Evolutionary conservation across 2,888 invertebrate species (phyloP).

Genomic region (Drosophila algonquin): DNA sequence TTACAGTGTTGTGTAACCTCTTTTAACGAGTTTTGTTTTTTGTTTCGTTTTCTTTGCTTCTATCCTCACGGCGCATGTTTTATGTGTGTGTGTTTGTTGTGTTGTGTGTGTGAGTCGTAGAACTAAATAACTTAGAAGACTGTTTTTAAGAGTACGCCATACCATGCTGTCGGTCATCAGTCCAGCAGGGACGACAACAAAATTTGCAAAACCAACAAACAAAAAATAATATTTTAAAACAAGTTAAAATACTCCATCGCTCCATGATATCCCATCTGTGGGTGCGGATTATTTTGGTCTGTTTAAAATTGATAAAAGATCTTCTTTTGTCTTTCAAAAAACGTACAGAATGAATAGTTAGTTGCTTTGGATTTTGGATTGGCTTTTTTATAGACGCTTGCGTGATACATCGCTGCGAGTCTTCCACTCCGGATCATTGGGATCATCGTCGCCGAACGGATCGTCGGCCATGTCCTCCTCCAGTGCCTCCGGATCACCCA

Average conservation of each 20-base stretch:
- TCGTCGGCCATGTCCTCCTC: conserved; percentile 66
- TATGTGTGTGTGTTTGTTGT: conserved; percentile 21
- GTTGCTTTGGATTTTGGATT: conserved; percentile 53
- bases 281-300: neutral
- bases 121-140: conserved; percentile 75
- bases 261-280: conserved; percentile 13
- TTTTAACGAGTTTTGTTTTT: conserved; percentile 31
- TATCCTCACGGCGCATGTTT: conserved; percentile 9
- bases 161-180: conserved; percentile 31
- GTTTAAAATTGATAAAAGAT: conserved; percentile 46
- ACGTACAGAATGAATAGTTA: conserved; percentile 36
- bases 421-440: conserved; percentile 93
- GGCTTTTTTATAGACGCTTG: conserved; percentile 50
- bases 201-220: conserved; percentile 21
- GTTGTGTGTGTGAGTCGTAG: conserved; percentile 44
- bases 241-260: conserved; percentile 55
- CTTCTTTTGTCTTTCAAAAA: neutral
- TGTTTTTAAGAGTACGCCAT: conserved; percentile 55
- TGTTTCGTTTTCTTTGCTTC: neutral
- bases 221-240: conserved; percentile 48
- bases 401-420: conserved; percentile 68
- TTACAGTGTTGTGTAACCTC: neutral
- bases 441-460: conserved; percentile 90
- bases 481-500: conserved; percentile 59
- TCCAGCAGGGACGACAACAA: neutral